Percentiles rank a stretch among this genome's conserved stretches.
These are phyloP conservation scores for Gryllus longicercus DNA, from an alignment of 2,888 invertebrate species.

Conservation along the genomic window DNA sequence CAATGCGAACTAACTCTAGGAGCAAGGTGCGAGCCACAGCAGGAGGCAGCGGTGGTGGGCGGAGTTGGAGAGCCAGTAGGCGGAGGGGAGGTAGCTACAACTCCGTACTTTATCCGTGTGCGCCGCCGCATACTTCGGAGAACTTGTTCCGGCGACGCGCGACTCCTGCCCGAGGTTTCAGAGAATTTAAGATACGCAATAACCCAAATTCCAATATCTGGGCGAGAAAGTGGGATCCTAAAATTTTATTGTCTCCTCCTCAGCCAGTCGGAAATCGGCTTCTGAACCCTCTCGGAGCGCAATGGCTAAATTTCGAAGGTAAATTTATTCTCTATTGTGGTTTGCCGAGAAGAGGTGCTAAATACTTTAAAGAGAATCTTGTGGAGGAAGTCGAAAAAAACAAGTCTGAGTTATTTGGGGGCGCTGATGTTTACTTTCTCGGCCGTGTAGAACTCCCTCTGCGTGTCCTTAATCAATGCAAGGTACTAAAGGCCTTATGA, in stretches of 20 bases:
- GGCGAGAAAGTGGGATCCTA: not conserved
- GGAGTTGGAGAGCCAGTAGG: not conserved
- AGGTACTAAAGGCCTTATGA: too few relatives aligned
- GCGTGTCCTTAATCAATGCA: too few relatives aligned
- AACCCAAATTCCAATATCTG: slow-evolving; percentile 10
- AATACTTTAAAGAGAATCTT: too few relatives aligned
- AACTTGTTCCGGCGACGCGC: not conserved
- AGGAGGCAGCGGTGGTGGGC: not conserved
- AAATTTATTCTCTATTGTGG: too few relatives aligned
- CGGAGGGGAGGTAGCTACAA: not conserved
- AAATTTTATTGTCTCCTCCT: not conserved
- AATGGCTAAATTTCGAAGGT: too few relatives aligned
- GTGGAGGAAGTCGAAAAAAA: too few relatives aligned
- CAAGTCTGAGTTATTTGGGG: too few relatives aligned
- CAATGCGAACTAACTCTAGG: too few relatives aligned
- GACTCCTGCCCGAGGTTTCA: not conserved
- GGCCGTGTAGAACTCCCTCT: too few relatives aligned
- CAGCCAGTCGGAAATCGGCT: not conserved
- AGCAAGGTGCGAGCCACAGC: not conserved
- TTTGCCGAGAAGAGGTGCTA: too few relatives aligned
- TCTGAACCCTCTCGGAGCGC: too few relatives aligned
- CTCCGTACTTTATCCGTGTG: not conserved
- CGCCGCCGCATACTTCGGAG: not conserved
- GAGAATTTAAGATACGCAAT: not conserved
- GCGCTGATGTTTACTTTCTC: too few relatives aligned